Base-by-base conservation (phyloP, 2,113 vertebrate genomes). In the Smithornis capensis region DNA sequence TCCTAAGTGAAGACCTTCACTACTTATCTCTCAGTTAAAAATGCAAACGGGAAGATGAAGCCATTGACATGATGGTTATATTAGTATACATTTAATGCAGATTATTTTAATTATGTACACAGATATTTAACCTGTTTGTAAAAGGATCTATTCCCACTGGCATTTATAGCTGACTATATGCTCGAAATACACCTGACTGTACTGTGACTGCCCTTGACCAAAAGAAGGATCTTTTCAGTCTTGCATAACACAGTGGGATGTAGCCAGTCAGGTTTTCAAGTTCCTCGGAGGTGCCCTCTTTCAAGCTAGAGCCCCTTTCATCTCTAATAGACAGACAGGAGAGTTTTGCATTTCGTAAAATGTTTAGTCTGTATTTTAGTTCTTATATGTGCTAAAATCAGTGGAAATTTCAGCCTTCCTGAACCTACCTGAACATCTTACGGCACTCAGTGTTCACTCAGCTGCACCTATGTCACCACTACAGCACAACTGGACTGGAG, bases 281-380 rank as follows among this genome's bases (percentile, higher is more conserved):
- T 67, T 89, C 2, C 3, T 74, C 0, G 0, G 77, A 84, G 49
- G 53, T 95, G 56, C 6, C 22, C 29, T 63, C 35, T 89, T 81
- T 89, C 56, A 87, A 55, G 19, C 29, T 78, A 33, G 45, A 73
- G 42, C 55, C 25, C 24, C 60, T 94, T 94, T 96, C 42, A 74
- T 86, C 63, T 89, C 29, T 63, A 67, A 73, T 19, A 79, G 75
- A 71, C 50, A 87, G 73, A 62, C 42, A 92, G 59, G 10, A 59
- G 15, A 92, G 67, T 76, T 93, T 81, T 94, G 52, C 68, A 78
- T 87, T 86, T 95, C 86, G 78, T 50, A 90, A 93, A 67, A 71
- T 78, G 18, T 86, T 95, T 90, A 44, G 47, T 81, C 35, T 86
- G 3, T 77, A 52, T 92, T 90, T 86, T 86, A 27, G 33, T 47